phyloP scores from a whole-genome alignment of 2,797 vertebrate genomes.

The Aphelocoma californica region DNA sequence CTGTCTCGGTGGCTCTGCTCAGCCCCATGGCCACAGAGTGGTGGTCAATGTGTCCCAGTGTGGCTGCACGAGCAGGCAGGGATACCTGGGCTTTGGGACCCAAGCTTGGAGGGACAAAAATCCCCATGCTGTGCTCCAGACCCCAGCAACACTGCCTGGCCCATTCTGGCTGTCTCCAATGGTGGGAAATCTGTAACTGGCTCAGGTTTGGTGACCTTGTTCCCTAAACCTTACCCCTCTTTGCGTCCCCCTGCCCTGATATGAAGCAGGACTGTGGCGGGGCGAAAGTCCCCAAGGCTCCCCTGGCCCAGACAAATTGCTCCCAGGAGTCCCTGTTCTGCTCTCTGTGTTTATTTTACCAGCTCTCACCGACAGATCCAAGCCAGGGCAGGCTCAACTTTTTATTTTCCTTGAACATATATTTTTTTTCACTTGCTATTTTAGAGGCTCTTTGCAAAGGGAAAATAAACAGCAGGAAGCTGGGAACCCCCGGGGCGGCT shows the following conservation, averaged over 20 bases:
- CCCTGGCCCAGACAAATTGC: not conserved
- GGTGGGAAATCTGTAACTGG: not conserved
- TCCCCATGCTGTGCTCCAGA: not conserved
- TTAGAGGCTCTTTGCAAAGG: constrained; percentile 46
- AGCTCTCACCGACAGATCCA: constrained; percentile 10
- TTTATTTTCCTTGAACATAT: constrained; percentile 5
- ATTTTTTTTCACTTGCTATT: constrained; percentile 25
- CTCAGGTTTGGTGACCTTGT: not conserved
- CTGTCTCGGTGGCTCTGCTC: not conserved
- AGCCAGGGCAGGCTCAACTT: not conserved
- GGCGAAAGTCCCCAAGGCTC: not conserved
- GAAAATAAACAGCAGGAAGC: constrained; percentile 63
- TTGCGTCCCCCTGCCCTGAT: not conserved
- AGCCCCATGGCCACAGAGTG: rapidly evolving
- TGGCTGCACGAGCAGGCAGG: rapidly evolving
- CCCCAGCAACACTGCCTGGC: not conserved
- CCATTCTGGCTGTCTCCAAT: rapidly evolving
- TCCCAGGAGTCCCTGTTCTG: not conserved
- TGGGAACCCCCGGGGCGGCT: not conserved
- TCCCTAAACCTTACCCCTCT: not conserved
- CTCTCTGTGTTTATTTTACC: constrained; percentile 57
- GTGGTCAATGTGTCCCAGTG: rapidly evolving
- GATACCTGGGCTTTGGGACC: not conserved
- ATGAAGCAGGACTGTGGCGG: not conserved
- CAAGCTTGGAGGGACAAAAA: not conserved